phyloP scores from a whole-genome alignment of 2,113 vertebrate genomes.

The Marmota flaviventris region DNA sequence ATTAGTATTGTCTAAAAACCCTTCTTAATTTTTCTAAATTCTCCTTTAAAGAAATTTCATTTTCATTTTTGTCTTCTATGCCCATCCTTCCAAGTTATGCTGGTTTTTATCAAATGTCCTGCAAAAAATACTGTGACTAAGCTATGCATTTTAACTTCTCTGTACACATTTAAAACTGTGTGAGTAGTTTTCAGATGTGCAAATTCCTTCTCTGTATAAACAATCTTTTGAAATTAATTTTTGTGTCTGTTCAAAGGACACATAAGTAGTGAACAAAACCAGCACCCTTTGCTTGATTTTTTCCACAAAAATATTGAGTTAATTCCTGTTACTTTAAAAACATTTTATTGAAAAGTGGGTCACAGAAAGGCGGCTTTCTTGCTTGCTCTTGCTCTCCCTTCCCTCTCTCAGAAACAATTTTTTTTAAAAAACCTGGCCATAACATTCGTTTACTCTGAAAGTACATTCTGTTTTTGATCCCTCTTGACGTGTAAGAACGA shows the following conservation, averaged over 20 bases:
- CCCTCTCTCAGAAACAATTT: background rate
- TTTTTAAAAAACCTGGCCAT: background rate
- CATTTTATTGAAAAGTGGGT: background rate
- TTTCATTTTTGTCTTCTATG: constrained; percentile 19
- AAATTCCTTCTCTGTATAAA: background rate
- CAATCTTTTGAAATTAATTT: background rate
- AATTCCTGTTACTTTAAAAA: constrained; percentile 26
- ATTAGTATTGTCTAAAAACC: background rate
- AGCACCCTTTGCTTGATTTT: constrained; percentile 23
- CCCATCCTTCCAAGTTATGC: background rate
- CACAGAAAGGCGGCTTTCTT: background rate
- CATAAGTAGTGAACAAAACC: background rate
- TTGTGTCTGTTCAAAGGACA: background rate
- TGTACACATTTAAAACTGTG: background rate
- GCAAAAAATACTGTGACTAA: background rate
- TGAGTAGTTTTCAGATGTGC: background rate
- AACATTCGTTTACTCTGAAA: constrained; percentile 35
- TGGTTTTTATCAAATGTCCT: constrained; percentile 33
- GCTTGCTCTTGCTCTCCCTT: fast-evolving
- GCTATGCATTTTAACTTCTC: background rate
- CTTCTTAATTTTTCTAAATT: background rate
- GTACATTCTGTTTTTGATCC: background rate
- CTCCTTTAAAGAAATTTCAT: background rate
- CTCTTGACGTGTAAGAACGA: background rate
- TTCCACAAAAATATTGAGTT: background rate